Percentiles rank a stretch among this genome's conserved stretches.
Conservation (phyloP, 2,113 vertebrate genomes). For the Riparia riparia region DNA sequence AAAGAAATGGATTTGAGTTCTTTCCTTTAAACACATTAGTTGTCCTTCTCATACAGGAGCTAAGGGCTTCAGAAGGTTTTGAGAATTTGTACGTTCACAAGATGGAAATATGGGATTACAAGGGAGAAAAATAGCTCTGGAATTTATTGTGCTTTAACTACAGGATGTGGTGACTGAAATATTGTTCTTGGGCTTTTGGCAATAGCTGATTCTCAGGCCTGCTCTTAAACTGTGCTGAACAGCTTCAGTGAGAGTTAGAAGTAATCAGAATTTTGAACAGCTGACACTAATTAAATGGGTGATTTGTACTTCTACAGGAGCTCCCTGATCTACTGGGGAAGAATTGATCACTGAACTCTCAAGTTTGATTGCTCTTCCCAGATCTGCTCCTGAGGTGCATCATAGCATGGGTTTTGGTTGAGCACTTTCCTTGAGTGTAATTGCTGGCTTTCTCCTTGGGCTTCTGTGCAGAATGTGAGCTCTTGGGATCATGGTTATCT, state of each 20-base stretch:
- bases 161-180: conserved; percentile 40
- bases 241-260: background rate
- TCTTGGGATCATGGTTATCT: background rate
- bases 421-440: background rate
- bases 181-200: background rate
- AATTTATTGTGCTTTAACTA: conserved; percentile 20
- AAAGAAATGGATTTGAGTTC: background rate
- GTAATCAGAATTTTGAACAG: background rate
- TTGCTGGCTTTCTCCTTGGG: background rate
- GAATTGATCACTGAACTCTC: background rate
- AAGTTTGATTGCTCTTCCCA: background rate
- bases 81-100: background rate
- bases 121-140: background rate
- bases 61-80: background rate
- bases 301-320: background rate
- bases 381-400: background rate
- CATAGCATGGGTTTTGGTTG: background rate
- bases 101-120: background rate
- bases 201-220: background rate
- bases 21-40: background rate
- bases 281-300: background rate
- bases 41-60: background rate
- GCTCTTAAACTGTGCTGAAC: background rate
- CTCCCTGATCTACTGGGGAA: background rate
- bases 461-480: background rate